A percentile compares a stretch with the other conserved stretches of the same genome.
phyloP scores from a whole-genome alignment of 1,140 invertebrate species.

The Saccostrea glomerata region DNA sequence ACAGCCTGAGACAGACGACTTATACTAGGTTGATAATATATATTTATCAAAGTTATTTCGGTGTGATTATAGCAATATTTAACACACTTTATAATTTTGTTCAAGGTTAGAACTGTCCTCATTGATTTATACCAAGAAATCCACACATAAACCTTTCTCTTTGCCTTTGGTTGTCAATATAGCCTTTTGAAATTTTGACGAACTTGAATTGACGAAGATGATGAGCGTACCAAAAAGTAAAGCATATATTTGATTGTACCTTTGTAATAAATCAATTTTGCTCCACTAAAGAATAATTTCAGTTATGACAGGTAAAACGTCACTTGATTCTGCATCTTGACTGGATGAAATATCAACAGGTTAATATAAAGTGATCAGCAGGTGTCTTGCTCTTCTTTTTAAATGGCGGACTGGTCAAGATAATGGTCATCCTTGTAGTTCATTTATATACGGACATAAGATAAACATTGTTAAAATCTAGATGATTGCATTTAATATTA shows the following conservation, averaged over 20 bases:
- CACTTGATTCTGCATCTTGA: too few relatives aligned
- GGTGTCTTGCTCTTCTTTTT: background rate
- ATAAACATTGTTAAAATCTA: too few relatives aligned
- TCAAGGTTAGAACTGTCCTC: constrained; percentile 1
- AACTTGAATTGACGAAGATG: background rate
- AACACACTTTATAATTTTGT: background rate
- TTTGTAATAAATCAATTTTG: too few relatives aligned
- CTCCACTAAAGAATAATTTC: too few relatives aligned
- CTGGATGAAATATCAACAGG: too few relatives aligned
- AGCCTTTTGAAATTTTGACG: too few relatives aligned
- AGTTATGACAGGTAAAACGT: too few relatives aligned
- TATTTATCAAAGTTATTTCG: background rate
- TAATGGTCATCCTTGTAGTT: too few relatives aligned
- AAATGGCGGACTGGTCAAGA: background rate
- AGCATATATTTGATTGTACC: too few relatives aligned
- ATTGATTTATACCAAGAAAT: background rate
- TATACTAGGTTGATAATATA: background rate
- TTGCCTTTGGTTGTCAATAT: background rate
- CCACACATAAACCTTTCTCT: background rate
- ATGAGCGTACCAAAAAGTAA: background rate
- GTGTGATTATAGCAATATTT: constrained; percentile 18
- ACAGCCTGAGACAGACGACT: background rate
- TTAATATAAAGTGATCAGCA: too few relatives aligned
- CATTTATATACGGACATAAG: too few relatives aligned
- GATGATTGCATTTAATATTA: too few relatives aligned